Conservation (phyloP, 1,140 invertebrate genomes). For the Archegozetes longisetosus region DNA sequence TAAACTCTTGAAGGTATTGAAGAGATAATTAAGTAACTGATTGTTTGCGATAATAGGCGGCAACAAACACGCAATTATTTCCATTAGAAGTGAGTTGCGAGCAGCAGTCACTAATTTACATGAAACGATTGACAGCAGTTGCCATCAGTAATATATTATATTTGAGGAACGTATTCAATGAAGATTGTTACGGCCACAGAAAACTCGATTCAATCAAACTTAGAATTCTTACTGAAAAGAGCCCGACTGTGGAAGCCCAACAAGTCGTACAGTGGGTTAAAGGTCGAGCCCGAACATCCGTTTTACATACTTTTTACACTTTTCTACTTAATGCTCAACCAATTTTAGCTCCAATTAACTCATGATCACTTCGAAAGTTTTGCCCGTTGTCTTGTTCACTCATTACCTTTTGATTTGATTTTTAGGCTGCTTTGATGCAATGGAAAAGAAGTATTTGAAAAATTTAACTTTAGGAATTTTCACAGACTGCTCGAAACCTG, state of each 20-base stretch:
- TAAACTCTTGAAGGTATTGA: too few relatives aligned
- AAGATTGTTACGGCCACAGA: neutral
- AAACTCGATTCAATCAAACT: neutral
- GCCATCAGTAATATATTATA: neutral
- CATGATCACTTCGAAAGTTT: neutral
- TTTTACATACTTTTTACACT: too few relatives aligned
- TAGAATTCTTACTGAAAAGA: neutral
- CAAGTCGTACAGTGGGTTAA: neutral
- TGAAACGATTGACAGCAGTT: neutral
- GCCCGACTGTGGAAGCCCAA: neutral
- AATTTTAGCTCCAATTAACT: neutral
- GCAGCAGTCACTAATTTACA: neutral
- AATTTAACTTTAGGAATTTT: neutral
- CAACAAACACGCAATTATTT: too few relatives aligned
- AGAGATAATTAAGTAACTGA: too few relatives aligned
- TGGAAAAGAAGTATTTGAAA: constrained; percentile 1
- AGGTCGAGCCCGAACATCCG: too few relatives aligned
- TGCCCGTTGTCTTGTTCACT: too few relatives aligned
- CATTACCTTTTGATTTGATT: too few relatives aligned
- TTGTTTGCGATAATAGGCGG: too few relatives aligned
- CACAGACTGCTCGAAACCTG: neutral
- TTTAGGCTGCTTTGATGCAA: neutral
- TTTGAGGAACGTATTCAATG: neutral
- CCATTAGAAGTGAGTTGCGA: neutral
- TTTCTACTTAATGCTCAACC: neutral